Evolutionary conservation across 1,140 invertebrate species (phyloP).

Genomic region (Lamellibrachia luymesi): DNA sequence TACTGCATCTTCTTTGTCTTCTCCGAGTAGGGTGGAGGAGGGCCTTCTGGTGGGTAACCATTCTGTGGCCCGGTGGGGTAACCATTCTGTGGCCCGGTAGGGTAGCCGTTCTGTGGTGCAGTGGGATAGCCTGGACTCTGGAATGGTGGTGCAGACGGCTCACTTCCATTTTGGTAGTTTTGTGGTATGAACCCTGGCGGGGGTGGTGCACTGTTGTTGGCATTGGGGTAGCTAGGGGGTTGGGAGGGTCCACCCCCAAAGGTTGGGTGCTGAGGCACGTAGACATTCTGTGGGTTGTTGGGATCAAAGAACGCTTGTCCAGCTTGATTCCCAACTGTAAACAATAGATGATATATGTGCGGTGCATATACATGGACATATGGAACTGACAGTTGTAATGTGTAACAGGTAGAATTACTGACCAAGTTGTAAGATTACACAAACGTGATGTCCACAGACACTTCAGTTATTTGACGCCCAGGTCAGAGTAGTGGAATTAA

Average conservation of each 20-base stretch:
- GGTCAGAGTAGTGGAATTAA: no score
- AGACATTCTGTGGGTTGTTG: constrained; percentile 76
- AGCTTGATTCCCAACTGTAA: constrained; percentile 26
- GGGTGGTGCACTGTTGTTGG: background rate
- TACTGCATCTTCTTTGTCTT: constrained; percentile 10
- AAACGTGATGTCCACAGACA: no score
- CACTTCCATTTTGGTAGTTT: no score
- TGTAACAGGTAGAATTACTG: no score
- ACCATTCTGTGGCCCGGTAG: background rate
- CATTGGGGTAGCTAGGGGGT: background rate
- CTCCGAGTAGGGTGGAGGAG: constrained; percentile 3
- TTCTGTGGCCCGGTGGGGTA: background rate
- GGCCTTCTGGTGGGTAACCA: background rate
- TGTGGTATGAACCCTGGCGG: no score
- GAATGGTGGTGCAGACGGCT: background rate
- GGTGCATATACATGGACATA: no score
- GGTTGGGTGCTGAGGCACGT: constrained; percentile 75
- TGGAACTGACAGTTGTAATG: no score
- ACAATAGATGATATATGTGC: constrained; percentile 1
- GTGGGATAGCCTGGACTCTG: background rate
- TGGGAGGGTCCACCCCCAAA: constrained; percentile 50
- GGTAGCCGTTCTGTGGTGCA: background rate
- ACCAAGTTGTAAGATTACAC: no score
- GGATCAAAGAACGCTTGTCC: constrained; percentile 78
- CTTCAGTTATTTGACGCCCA: no score